These are phyloP conservation scores for Microctonus hyperodae DNA, from an alignment of 2,888 invertebrate genomes.

Conservation along the genomic window DNA sequence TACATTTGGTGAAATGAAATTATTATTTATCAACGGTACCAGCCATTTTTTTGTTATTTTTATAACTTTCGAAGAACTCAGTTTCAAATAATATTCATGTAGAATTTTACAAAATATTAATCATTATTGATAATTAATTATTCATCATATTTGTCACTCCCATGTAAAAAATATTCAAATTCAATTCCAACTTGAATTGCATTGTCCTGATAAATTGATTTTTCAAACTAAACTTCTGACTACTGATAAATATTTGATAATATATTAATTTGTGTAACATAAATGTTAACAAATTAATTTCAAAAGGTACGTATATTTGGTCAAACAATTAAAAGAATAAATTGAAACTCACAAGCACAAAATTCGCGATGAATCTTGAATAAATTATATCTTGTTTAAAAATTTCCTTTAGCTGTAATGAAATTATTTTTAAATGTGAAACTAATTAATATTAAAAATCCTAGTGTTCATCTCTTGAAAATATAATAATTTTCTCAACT, in stretches of 20 bases:
- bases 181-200: no score
- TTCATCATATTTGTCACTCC: constrained; percentile 16
- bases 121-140: constrained; percentile 17
- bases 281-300: no score
- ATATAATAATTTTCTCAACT: no score
- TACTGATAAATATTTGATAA: neutral
- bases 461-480: no score
- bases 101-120: constrained; percentile 34
- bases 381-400: no score
- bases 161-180: neutral
- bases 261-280: no score
- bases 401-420: no score
- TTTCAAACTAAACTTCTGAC: neutral
- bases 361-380: neutral
- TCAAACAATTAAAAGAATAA: neutral
- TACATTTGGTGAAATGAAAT: no score
- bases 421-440: no score
- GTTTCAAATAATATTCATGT: constrained; percentile 29
- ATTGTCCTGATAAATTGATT: no score
- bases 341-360: neutral
- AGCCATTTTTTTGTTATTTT: neutral
- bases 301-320: neutral
- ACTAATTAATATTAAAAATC: no score
- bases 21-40: neutral
- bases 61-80: neutral